Evolutionary conservation across 2,113 vertebrate species (phyloP), one percentile per base, ranked within the genome.

Genomic region (Salvator merianae): DNA sequence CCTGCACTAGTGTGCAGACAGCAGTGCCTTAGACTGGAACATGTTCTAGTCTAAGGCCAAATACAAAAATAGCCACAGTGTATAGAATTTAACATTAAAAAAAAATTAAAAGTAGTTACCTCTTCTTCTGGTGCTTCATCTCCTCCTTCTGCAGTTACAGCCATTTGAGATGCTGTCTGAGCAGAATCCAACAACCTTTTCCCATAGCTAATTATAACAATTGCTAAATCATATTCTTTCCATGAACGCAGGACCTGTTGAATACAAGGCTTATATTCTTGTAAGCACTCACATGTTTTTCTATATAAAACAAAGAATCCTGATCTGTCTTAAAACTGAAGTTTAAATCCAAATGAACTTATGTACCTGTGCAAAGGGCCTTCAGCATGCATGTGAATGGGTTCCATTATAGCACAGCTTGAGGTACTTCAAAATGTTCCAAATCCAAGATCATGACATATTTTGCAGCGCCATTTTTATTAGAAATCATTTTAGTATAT

Each of bases 191-290:
- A 91, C 38, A 98, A 89, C 20, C 86, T 96, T 91, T 96, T 97
- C 16, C 98, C 97, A 18, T 95, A 95, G 85, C 97, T 96, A 91
- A 98, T 94, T 90, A 98, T 84, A 63, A 85, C 89, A 81, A 95
- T 88, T 69, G 97, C 97, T 92, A 96, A 86, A 22, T 95, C 92
- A 84, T 95, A 93, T 88, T 98, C 96, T 68, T 95, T 94, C 86
- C 96, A 97, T 47, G 90, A 93, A 77, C 90, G 95, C n/a, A 97
- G 93, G 9, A 96, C 94, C 99, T 99, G 91, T 87, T 65, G 90
- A 93, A 93, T 62, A 95, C 84, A 34, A 22, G 32, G 38, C 85
- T 90, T 91, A 87, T 1, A 65, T 92, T 86, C 65, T 87, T 82
- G 82, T 50, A 18, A 26, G 59, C 43, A 84, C 1, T 1, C 4